Evolutionary conservation across 1,140 invertebrate species (phyloP).

Genomic region (Drosophila sechellia): DNA sequence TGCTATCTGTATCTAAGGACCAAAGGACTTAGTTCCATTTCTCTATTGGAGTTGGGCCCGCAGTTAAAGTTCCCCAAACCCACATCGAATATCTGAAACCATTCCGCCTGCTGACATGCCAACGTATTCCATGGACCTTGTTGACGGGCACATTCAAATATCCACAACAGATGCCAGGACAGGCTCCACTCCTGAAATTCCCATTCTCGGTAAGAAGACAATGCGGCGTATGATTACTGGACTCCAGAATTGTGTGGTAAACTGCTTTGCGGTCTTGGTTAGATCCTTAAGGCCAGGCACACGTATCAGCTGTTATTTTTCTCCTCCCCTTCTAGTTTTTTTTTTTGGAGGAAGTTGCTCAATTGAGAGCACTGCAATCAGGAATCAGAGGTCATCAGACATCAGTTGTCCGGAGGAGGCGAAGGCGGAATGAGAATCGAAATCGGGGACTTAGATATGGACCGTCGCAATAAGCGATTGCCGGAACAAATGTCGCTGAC

Average conservation of each 20-base stretch:
- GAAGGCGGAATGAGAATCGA: neutral
- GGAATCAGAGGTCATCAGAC: slow-evolving; percentile 46
- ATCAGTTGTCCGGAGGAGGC: slow-evolving; percentile 8
- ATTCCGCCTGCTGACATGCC: neutral
- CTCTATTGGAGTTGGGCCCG: slow-evolving; percentile 20
- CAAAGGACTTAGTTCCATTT: neutral
- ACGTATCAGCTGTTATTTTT: slow-evolving; percentile 19
- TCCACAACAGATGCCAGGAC: slow-evolving; percentile 38
- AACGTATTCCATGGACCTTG: slow-evolving; percentile 10
- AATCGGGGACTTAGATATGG: slow-evolving; percentile 19
- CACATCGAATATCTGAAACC: neutral
- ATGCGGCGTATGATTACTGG: slow-evolving; percentile 69
- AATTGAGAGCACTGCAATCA: slow-evolving; percentile 60
- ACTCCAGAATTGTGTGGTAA: slow-evolving; percentile 35
- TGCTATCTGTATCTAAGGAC: slow-evolving; percentile 46
- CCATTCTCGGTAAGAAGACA: slow-evolving; percentile 28
- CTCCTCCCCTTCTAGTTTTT: neutral
- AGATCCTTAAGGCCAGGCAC: slow-evolving; percentile 46
- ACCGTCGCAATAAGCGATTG: slow-evolving; percentile 36
- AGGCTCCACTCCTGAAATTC: neutral
- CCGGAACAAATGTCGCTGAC: slow-evolving; percentile 49
- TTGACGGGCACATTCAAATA: slow-evolving; percentile 59
- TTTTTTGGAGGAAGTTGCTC: slow-evolving; percentile 49
- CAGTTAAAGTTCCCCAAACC: slow-evolving; percentile 30
- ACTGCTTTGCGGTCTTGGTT: slow-evolving; percentile 19